A percentile compares a stretch with the other conserved stretches of the same genome.
These are phyloP conservation scores for Ctena decussata DNA, from an alignment of 2,888 invertebrate genomes.

Conservation along the genomic window DNA sequence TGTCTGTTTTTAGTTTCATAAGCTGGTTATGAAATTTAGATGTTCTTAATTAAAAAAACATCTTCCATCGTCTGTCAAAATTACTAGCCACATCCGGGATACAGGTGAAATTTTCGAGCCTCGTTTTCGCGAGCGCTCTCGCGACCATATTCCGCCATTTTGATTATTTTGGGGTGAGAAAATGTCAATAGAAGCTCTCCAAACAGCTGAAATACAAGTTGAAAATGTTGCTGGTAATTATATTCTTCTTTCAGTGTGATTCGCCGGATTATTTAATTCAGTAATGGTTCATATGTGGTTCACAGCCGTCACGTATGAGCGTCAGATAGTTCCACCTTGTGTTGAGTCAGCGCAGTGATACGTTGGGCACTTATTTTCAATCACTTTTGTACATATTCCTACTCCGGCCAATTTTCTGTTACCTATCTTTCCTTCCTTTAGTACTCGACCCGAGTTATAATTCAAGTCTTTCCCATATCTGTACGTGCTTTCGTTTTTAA, in stretches of 20 bases:
- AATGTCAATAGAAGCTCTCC: slow-evolving; percentile 79
- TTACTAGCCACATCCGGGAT: slow-evolving; percentile 75
- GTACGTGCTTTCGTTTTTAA: too few species aligned
- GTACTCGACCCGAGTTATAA: too few species aligned
- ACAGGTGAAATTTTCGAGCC: slow-evolving; percentile 56
- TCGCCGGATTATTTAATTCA: too few species aligned
- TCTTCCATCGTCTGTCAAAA: too few species aligned
- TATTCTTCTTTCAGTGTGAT: background rate
- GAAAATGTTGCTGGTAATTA: slow-evolving; percentile 79
- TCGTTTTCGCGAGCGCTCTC: slow-evolving; percentile 64
- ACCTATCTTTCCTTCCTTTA: too few species aligned
- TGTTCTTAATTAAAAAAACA: too few species aligned
- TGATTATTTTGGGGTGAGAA: slow-evolving; percentile 66
- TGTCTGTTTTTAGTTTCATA: too few species aligned
- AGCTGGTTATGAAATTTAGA: too few species aligned
- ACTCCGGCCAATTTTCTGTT: slow-evolving; percentile 35
- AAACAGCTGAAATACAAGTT: slow-evolving; percentile 78
- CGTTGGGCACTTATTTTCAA: slow-evolving; percentile 24
- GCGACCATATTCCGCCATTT: slow-evolving; percentile 67
- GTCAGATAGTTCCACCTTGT: background rate
- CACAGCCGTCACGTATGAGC: background rate
- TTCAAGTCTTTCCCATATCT: too few species aligned
- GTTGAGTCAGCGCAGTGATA: slow-evolving; percentile 58
- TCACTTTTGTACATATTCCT: slow-evolving; percentile 35
- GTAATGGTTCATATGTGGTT: too few species aligned